Evolutionary conservation across 2,113 vertebrate genomes (phyloP).

Genomic region (Nanorana parkeri): DNA sequence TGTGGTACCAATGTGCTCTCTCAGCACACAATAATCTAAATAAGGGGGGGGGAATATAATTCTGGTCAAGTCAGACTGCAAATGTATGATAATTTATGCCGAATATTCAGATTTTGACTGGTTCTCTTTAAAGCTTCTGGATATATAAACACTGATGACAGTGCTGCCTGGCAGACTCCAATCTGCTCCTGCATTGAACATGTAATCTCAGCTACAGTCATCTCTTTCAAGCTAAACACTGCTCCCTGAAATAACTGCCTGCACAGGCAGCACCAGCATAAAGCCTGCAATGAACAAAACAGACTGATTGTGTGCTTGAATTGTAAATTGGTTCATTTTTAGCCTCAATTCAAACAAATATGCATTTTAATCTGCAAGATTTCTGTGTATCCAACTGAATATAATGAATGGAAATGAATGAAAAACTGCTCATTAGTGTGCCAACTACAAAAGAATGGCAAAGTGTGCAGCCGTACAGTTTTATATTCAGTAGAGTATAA

Average conservation of each 20-base stretch:
- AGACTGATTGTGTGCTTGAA: constrained; percentile 32
- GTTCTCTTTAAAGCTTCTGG: no score
- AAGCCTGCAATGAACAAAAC: constrained; percentile 22
- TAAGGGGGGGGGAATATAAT: no score
- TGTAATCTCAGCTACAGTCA: neutral
- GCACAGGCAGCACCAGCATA: neutral
- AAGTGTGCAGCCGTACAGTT: neutral
- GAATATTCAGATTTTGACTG: no score
- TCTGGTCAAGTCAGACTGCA: no score
- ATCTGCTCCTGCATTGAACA: neutral
- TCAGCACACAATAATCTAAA: no score
- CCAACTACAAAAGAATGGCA: neutral
- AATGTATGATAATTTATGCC: no score
- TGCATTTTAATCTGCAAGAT: constrained; percentile 16
- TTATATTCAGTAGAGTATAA: neutral
- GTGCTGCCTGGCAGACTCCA: no score
- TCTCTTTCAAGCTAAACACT: constrained; percentile 8
- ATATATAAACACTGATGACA: no score
- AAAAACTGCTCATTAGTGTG: constrained; percentile 34
- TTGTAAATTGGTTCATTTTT: constrained; percentile 24
- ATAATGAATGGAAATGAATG: constrained; percentile 53
- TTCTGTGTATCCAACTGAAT: constrained; percentile 21
- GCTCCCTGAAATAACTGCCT: constrained; percentile 6
- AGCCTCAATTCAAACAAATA: constrained; percentile 5
- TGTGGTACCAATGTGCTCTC: no score